Base-by-base conservation (phyloP, 2,888 invertebrate genomes). In the Hyppa rectilinea region DNA sequence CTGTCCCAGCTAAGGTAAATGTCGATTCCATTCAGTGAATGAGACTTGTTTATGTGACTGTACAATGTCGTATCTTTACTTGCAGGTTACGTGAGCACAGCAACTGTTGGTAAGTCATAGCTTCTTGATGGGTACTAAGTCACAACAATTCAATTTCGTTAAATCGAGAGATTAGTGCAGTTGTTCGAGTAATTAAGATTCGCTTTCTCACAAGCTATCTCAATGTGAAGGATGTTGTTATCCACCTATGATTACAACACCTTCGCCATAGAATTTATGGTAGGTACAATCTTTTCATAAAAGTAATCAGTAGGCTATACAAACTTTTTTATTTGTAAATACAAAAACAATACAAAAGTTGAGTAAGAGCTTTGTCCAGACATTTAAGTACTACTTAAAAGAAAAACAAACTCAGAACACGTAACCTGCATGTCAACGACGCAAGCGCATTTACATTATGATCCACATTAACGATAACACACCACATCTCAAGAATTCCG, bases 401-500 rank as follows among this genome's bases (percentile, higher is more conserved):
- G 9, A 71, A 52, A 60, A 29, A 36, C 2, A 64, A 65, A 20
- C 40, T 34, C 5, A 1, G 20, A 60, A 61, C 58, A 65, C 34
- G 43, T 53, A 53, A 56, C 56, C 59, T 64, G 49, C 62, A 45
- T 75, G 63, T 64, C 68, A 67, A 75, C 50, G 47, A 53, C 43
- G 55, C 53, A 52, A 60, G 23, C 60, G 31, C 68, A 63, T 75
- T 60, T 43, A 63, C 55, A 64, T 71, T 71, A 81, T 50, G 83
- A 82, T 82, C 73, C 53, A 80, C 83, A 75, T 62, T 66, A 52
- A 45, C 65, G 62, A 77, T 70, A 83, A 64, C 55, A 62, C 52
- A 55, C 73, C 65, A 70, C 67, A 71, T 71, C 61, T 74, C 60
- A 49, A 56, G 73, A 77, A 79, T 56, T 75, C 87, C 84, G 85